A percentile compares a stretch with the other conserved stretches of the same genome.
phyloP scores from a whole-genome alignment of 2,113 vertebrate species.

The Tyto alba region DNA sequence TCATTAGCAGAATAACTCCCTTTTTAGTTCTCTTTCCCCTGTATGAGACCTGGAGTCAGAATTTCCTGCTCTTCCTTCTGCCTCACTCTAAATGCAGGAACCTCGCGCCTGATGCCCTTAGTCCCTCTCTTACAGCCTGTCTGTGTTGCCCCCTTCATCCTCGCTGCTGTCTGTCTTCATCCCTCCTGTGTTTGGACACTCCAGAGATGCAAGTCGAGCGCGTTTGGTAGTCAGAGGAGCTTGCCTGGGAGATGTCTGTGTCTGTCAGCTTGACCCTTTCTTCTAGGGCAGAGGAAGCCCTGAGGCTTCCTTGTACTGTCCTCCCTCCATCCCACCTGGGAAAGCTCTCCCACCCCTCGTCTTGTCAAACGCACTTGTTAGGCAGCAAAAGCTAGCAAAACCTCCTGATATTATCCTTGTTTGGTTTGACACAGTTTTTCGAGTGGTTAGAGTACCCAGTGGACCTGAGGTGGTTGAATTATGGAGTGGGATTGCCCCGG shows the following conservation, averaged over 20 bases:
- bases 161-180: not conserved
- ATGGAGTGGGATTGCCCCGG: rapidly evolving
- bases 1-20: not conserved
- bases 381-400: not conserved
- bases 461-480: rapidly evolving
- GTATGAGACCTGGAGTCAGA: not conserved
- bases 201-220: not conserved
- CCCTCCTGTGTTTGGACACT: not conserved
- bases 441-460: rapidly evolving
- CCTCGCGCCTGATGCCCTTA: not conserved
- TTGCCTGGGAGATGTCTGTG: no score
- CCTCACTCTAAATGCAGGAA: not conserved
- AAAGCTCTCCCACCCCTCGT: not conserved
- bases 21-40: not conserved
- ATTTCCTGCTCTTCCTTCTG: not conserved
- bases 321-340: not conserved
- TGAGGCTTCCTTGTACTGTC: not conserved
- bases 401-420: not conserved
- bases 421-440: not conserved
- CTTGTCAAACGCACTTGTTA: rapidly evolving
- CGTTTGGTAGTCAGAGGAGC: not conserved
- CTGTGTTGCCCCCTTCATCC: not conserved
- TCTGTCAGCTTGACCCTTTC: not conserved
- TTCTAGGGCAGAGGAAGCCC: not conserved
- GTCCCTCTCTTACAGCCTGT: not conserved